phyloP scores from a whole-genome alignment of 1,140 invertebrate species.

The Gyrodactylus bullatarudis region DNA sequence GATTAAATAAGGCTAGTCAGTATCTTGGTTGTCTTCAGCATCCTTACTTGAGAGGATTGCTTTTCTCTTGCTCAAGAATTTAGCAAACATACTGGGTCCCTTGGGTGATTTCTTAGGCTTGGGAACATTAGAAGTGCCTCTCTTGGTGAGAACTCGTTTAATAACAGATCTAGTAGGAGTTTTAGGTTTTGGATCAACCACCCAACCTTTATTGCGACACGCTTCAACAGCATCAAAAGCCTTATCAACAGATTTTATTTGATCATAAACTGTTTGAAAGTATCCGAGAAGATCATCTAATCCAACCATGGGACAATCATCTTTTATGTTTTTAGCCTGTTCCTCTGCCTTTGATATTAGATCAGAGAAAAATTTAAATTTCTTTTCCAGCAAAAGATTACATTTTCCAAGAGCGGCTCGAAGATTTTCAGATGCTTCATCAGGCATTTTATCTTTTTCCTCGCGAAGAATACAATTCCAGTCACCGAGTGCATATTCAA shows the following conservation, averaged over 20 bases:
- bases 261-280: not conserved
- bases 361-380: not conserved
- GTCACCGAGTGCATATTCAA: not conserved
- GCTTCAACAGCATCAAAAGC: not conserved
- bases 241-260: not conserved
- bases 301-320: not conserved
- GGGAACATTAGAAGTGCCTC: not conserved
- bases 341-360: not conserved
- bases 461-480: not conserved
- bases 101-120: not conserved
- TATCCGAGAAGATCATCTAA: not conserved
- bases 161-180: not conserved
- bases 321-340: not conserved
- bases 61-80: not conserved
- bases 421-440: not conserved
- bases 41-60: too few species aligned
- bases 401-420: not conserved
- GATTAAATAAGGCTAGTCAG: too few species aligned
- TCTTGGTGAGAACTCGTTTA: not conserved
- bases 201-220: not conserved
- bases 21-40: too few species aligned
- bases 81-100: not conserved
- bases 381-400: not conserved
- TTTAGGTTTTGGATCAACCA: not conserved
- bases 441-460: not conserved